A percentile compares a stretch with the other conserved stretches of the same genome.
Evolutionary conservation across 2,113 vertebrate species (phyloP).

Genomic region (Pedionomus torquatus): DNA sequence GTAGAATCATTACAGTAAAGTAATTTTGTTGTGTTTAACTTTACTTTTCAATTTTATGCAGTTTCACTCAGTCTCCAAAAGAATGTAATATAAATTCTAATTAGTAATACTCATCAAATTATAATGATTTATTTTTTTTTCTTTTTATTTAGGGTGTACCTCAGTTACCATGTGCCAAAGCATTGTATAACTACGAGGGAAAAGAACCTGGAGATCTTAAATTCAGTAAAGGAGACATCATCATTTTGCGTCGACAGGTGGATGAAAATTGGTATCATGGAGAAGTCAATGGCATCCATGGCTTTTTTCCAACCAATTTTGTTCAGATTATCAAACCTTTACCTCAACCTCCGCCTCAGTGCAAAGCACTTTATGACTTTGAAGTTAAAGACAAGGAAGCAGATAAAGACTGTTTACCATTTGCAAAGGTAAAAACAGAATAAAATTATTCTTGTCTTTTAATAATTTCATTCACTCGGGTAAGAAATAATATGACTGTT

Average conservation of each 20-base stretch:
- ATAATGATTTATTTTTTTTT: background rate
- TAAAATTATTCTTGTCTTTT: background rate
- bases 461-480: background rate
- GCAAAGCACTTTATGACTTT: constrained; percentile 99
- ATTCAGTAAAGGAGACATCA: constrained; percentile 96
- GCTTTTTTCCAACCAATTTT: constrained; percentile 98
- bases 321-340: constrained; percentile 98
- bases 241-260: constrained; percentile 96
- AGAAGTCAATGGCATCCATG: constrained; percentile 93
- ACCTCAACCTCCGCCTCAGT: constrained; percentile 96
- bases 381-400: constrained; percentile 99
- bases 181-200: constrained; percentile 97
- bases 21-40: background rate
- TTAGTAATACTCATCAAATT: background rate
- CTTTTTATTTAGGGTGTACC: constrained; percentile 82
- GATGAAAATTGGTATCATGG: constrained; percentile 99
- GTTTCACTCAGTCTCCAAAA: background rate
- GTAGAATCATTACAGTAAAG: background rate
- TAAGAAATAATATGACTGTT: background rate
- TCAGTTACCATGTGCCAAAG: constrained; percentile 98
- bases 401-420: constrained; percentile 98
- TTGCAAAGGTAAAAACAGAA: constrained; percentile 87
- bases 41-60: background rate
- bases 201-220: constrained; percentile 98
- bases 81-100: background rate